These are phyloP conservation scores for Monodelphis domestica DNA, from an alignment of 2,797 vertebrate species.

Conservation along the genomic window DNA sequence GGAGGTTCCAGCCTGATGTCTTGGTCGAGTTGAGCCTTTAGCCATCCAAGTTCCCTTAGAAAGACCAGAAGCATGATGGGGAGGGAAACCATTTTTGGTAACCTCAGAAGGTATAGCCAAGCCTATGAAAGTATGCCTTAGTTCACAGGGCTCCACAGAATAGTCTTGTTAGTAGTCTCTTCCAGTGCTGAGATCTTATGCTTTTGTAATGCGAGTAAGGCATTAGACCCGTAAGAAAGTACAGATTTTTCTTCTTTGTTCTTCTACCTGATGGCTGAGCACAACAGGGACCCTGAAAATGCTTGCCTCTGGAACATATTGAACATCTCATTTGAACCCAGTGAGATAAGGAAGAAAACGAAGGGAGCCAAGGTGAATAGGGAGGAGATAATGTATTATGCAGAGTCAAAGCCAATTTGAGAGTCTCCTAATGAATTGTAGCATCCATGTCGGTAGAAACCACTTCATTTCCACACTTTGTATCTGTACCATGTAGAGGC, in stretches of 20 bases:
- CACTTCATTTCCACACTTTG: neutral
- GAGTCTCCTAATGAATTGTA: neutral
- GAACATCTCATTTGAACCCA: neutral
- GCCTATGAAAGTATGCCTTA: neutral
- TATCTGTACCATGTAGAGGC: neutral
- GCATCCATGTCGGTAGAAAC: neutral
- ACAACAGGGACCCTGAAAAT: neutral
- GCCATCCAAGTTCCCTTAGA: neutral
- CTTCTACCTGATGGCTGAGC: neutral
- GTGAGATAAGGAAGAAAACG: neutral
- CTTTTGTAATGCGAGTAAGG: neutral
- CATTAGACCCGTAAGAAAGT: neutral
- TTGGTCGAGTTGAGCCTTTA: constrained; percentile 34
- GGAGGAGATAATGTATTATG: neutral
- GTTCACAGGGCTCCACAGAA: neutral
- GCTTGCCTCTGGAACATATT: constrained; percentile 4
- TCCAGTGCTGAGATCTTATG: neutral
- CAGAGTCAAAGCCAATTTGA: neutral
- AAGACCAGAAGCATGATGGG: neutral
- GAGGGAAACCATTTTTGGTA: neutral
- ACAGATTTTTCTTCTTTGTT: neutral
- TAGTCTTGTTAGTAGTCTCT: neutral
- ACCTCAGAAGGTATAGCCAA: neutral
- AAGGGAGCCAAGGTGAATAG: neutral
- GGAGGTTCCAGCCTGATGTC: neutral